Percentiles rank a stretch among this genome's conserved stretches.
phyloP scores from a whole-genome alignment of 2,888 invertebrate genomes.

The Eucera pruinosa region DNA sequence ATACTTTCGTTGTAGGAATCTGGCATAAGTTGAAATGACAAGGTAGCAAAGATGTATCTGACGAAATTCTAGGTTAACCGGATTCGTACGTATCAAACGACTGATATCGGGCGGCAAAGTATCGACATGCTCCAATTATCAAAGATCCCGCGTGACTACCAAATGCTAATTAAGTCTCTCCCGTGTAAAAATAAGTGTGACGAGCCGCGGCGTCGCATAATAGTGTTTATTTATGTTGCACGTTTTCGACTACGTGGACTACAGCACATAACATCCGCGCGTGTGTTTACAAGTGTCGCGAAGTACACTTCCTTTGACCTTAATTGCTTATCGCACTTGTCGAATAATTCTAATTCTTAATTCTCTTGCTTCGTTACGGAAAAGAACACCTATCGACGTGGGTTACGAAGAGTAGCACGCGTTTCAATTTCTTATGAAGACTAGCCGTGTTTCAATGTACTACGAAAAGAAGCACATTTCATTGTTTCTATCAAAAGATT shows the following conservation, averaged over 20 bases:
- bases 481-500: no score
- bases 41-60: slow-evolving; percentile 7
- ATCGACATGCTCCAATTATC: slow-evolving; percentile 25
- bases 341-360: not conserved
- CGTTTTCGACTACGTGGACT: slow-evolving; percentile 1
- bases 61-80: slow-evolving; percentile 43
- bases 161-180: slow-evolving; percentile 2
- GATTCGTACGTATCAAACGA: not conserved
- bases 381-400: no score
- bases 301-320: slow-evolving; percentile 10
- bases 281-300: slow-evolving; percentile 5
- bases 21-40: slow-evolving; percentile 14
- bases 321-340: not conserved
- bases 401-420: no score
- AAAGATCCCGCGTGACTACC: not conserved
- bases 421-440: no score
- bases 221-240: slow-evolving; percentile 17
- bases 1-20: slow-evolving; percentile 21
- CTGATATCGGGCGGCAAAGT: not conserved
- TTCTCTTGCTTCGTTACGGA: no score
- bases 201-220: not conserved
- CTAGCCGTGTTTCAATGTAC: no score
- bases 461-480: no score
- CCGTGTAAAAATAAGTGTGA: not conserved
- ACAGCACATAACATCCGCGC: not conserved